A percentile compares a stretch with the other conserved stretches of the same genome.
Evolutionary conservation across 2,888 invertebrate species (phyloP).

Genomic region (Spialia ferax): DNA sequence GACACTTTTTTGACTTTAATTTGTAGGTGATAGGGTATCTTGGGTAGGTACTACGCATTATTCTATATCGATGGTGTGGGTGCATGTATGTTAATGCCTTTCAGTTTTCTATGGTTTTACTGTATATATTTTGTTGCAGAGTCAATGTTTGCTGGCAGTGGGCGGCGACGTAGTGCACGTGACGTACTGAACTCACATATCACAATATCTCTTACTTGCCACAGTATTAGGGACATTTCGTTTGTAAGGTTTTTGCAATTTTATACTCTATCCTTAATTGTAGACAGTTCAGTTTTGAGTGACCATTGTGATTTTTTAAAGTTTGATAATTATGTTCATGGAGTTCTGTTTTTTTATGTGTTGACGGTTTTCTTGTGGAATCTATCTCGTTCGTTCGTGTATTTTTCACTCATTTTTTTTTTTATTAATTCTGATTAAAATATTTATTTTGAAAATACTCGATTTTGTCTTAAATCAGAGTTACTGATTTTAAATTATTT

Average conservation of each 20-base stretch:
- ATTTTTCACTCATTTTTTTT: background rate
- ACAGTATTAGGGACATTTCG: constrained; percentile 26
- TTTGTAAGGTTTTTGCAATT: constrained; percentile 13
- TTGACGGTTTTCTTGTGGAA: background rate
- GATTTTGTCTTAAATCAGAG: too few species aligned
- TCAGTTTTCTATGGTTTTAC: background rate
- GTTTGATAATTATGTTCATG: background rate
- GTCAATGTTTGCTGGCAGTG: constrained; percentile 97
- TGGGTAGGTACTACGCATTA: too few species aligned
- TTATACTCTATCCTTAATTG: background rate
- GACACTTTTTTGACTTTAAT: too few species aligned
- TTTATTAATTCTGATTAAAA: background rate
- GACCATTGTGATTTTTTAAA: background rate
- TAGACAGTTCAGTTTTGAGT: background rate
- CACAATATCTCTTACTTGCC: constrained; percentile 45
- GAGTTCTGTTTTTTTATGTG: background rate
- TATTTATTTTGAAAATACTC: background rate
- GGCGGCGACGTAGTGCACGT: constrained; percentile 97
- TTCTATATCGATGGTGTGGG: too few species aligned
- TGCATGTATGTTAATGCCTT: too few species aligned
- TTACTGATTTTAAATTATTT: too few species aligned
- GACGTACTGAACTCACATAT: constrained; percentile 84
- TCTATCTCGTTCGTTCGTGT: too few species aligned
- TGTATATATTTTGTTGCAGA: constrained; percentile 87
- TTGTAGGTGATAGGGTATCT: too few species aligned